Evolutionary conservation across 2,888 invertebrate species (phyloP), one percentile per base, ranked within the genome.

Genomic region (Tenodera sinensis): DNA sequence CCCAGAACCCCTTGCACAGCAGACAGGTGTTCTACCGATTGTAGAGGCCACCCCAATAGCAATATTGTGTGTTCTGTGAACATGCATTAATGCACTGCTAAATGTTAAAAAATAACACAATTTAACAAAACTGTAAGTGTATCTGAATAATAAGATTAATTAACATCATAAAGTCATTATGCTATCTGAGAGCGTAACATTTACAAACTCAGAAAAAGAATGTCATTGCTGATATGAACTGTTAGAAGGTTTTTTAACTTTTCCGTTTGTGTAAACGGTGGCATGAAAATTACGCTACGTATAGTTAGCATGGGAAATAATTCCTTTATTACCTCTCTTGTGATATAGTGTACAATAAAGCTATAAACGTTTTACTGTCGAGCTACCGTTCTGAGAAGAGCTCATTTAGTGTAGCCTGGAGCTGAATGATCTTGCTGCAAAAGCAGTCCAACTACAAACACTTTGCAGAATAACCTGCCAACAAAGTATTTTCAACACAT

Each of bases 341-440:
- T 34, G 83, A 83, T 82, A 30, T 87, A 82, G 87, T 27, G n/a
- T 83, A 83, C 87, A 87, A 83, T 87, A 87, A 87, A 34, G 30
- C n/a, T 27, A 87, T 83, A 83, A 42, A 86, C 71, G 86, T 54
- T 87, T 42, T 83, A 87, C 34, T 83, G 83, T 82, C n/a, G 83
- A n/a, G 87, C 87, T 87, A 87, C 87, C 30, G 83, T 83, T 83
- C 34, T 83, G 3, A 83, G 82, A 87, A 87, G 34, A 83, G 87
- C 20, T 82, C 81, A 34, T 87, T 87, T 87, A 83, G 83, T 87
- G 81, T 83, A 83, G 83, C 87, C 87, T 30, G 8, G 27, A 87
- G 87, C 28, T 30, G 81, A 15, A n/a, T 20, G 2, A 25, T 14
- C 0, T 28, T 83, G 12, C 7, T 85, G 47, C 85, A 85, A 85